These are phyloP conservation scores for Parascotia fuliginaria DNA, from an alignment of 2,888 invertebrate genomes.

Conservation along the genomic window DNA sequence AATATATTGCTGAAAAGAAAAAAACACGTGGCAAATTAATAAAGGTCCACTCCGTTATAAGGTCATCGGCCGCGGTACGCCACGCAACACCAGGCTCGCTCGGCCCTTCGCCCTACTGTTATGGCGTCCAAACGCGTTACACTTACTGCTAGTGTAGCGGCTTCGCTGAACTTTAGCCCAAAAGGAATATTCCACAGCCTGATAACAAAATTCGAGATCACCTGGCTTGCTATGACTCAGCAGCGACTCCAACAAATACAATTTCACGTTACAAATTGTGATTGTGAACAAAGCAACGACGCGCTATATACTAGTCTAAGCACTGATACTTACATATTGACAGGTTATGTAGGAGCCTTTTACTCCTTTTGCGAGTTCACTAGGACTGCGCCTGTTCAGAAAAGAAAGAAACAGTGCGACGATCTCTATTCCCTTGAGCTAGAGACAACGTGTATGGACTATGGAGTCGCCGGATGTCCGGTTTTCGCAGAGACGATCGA, in stretches of 20 bases:
- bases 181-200: constrained; percentile 50
- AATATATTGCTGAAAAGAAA: constrained; percentile 91
- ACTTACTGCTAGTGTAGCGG: constrained; percentile 59
- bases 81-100: constrained; percentile 39
- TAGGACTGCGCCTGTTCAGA: constrained; percentile 85
- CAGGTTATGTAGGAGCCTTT: constrained; percentile 87
- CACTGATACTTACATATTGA: constrained; percentile 83
- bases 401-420: constrained; percentile 83
- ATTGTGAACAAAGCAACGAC: constrained; percentile 50
- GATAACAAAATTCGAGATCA: constrained; percentile 44
- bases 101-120: constrained; percentile 51
- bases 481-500: constrained; percentile 56
- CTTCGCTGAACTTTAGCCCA: constrained; percentile 47
- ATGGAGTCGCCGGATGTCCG: constrained; percentile 83
- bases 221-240: constrained; percentile 58
- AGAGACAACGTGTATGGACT: constrained; percentile 83
- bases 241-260: constrained; percentile 43
- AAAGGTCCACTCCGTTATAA: constrained; percentile 57
- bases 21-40: constrained; percentile 81
- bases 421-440: constrained; percentile 80
- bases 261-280: constrained; percentile 34
- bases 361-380: constrained; percentile 85
- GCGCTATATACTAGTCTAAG: constrained; percentile 57
- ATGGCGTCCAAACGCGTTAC: constrained; percentile 61
- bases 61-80: constrained; percentile 75